phyloP scores from a whole-genome alignment of 2,888 invertebrate species.

The Xestia sexstrigata region DNA sequence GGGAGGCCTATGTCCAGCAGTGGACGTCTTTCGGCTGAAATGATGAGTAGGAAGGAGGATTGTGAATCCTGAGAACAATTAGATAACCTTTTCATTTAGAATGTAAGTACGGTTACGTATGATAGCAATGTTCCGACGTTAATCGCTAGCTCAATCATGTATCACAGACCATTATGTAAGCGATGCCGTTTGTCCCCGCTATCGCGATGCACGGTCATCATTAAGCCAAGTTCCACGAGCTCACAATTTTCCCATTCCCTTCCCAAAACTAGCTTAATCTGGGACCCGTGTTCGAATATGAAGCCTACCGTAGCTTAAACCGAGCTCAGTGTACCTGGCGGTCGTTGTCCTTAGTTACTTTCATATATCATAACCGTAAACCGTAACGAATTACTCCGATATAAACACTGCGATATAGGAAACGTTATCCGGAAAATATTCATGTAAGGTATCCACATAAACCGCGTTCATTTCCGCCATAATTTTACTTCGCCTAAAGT shows the following conservation, averaged over 20 bases:
- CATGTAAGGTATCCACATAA: slow-evolving; percentile 62
- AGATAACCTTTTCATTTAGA: neutral
- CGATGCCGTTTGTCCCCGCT: slow-evolving; percentile 11
- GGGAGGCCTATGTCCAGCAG: too few species aligned
- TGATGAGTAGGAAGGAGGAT: too few species aligned
- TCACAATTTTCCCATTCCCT: slow-evolving; percentile 12
- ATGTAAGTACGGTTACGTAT: neutral
- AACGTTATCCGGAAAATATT: slow-evolving; percentile 54
- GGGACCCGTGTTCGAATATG: slow-evolving; percentile 2
- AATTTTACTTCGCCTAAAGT: slow-evolving; percentile 75
- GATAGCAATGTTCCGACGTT: neutral
- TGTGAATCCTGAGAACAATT: neutral
- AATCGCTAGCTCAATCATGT: neutral
- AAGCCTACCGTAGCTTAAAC: slow-evolving; percentile 19
- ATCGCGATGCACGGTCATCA: slow-evolving; percentile 7
- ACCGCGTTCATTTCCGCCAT: slow-evolving; percentile 65
- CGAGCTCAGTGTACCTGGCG: slow-evolving; percentile 10
- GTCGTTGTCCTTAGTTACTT: slow-evolving; percentile 37
- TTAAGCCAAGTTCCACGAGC: slow-evolving; percentile 30
- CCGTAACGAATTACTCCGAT: slow-evolving; percentile 53
- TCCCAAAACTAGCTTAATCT: slow-evolving; percentile 17
- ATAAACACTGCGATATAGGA: slow-evolving; percentile 53
- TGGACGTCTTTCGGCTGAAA: too few species aligned
- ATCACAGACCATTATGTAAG: slow-evolving; percentile 12
- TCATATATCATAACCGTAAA: slow-evolving; percentile 50